Percentiles rank a stretch among this genome's conserved stretches.
Evolutionary conservation across 30 jellyfish, hydroid and myxozoan species (phyloP).

Genomic region (Sanderia malayensis): DNA sequence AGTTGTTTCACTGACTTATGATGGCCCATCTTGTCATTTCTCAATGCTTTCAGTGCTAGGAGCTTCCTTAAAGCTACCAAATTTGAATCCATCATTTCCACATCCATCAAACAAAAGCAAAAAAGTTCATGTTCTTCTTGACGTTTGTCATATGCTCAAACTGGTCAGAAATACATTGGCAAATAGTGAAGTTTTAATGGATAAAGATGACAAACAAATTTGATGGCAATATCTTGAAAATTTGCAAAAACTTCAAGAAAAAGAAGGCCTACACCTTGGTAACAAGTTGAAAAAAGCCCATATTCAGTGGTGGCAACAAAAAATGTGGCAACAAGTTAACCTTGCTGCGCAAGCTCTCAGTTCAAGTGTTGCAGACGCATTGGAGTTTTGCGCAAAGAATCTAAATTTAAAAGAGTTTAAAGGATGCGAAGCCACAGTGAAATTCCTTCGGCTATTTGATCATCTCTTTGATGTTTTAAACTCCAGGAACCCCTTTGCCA

Average conservation of each 20-base stretch:
- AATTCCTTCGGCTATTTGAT: constrained; percentile 43
- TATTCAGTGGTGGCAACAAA: constrained; percentile 61
- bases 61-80: constrained; percentile 40
- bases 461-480: constrained; percentile 49
- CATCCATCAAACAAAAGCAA: constrained; percentile 28
- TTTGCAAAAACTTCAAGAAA: no score
- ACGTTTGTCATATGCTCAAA: constrained; percentile 73
- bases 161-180: no score
- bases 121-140: constrained; percentile 47
- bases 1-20: constrained; percentile 25
- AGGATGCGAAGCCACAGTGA: no score
- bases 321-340: constrained; percentile 64
- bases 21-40: no score
- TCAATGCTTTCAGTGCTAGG: no score
- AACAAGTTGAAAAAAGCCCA: constrained; percentile 43
- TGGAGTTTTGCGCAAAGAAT: constrained; percentile 34
- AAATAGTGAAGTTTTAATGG: constrained; percentile 15
- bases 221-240: constrained; percentile 32
- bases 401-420: no score
- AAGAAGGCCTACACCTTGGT: no score
- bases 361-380: constrained; percentile 74
- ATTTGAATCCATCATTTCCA: constrained; percentile 27
- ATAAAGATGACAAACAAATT: constrained; percentile 26
- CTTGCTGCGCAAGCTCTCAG: constrained; percentile 77
- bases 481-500: constrained; percentile 64